Evolutionary conservation across 2,888 invertebrate genomes (phyloP), one percentile per base, ranked within the genome.

Genomic region (Xanthia togata): DNA sequence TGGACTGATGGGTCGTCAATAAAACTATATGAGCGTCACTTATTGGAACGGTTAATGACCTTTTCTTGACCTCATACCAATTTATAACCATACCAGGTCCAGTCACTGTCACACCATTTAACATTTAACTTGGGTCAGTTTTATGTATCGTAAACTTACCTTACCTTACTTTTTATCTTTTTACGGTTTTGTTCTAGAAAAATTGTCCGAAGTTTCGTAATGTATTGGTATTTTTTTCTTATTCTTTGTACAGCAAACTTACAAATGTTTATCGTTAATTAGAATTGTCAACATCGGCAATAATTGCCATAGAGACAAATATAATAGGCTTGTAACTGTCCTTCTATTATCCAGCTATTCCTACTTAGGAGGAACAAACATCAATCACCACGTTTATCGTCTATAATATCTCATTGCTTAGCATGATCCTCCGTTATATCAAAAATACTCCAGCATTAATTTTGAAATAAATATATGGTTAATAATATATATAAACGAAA

Each of bases 11-110:
- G 81, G 47, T 50, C 53, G 26, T 26, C 69, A 82, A 65, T 87
- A 84, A 88, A 88, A 71, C 73, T 87, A 88, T 84, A 87, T 64
- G 79, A 35, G 50, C 80, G 74, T 79, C 79, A 78, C 81, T 88
- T 84, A 88, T 78, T 70, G 67, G 55, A 55, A 0, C 11, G 53
- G 87, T 88, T 84, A 78, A 78, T 76, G 73, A 31, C 41, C 26
- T 67, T 78, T 78, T 78, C 78, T 78, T 70, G 76, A 63, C 67
- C 71, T 65, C 50, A 73, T 80, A 84, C 81, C 72, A 87, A 78
- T 87, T 86, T 87, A 79, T 71, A 64, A 62, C 79, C 64, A 50
- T 23, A 62, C 9, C 57, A 59, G 65, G 44, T 9, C 35, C 35
- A 68, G 35, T 59, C 12, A 55, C 59, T 63, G 71, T 64, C 83